Conservation (phyloP, 2,797 vertebrate genomes). For the Hylomyscus alleni region DNA sequence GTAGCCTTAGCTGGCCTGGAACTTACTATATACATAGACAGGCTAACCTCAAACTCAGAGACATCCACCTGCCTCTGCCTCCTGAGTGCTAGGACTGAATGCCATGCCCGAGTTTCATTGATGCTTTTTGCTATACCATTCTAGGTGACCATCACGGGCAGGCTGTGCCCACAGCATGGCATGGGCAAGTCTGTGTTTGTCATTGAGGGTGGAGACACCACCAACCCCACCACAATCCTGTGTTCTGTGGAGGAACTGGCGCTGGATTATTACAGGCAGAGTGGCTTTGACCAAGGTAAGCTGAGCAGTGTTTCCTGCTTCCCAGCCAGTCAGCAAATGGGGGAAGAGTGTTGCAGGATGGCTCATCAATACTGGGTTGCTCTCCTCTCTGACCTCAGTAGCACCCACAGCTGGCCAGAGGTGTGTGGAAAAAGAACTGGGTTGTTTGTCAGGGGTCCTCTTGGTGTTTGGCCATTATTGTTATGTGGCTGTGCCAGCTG, state of each 20-base stretch:
- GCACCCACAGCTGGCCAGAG: background rate
- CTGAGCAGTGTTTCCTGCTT: accelerated
- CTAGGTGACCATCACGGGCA: slow-evolving; percentile 97
- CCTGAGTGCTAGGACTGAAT: background rate
- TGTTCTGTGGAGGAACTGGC: slow-evolving; percentile 98
- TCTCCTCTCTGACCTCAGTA: accelerated
- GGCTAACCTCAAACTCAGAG: background rate
- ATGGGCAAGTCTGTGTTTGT: slow-evolving; percentile 96
- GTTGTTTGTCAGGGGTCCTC: background rate
- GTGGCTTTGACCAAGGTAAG: slow-evolving; percentile 96
- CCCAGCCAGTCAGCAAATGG: accelerated
- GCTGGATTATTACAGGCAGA: slow-evolving; percentile 92
- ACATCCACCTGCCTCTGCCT: background rate
- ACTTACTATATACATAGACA: background rate
- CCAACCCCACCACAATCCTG: slow-evolving; percentile 89
- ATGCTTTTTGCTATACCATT: background rate
- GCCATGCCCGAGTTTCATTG: background rate
- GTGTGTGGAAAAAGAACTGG: background rate
- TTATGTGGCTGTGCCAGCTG: background rate
- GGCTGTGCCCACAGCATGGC: slow-evolving; percentile 95
- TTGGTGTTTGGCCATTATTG: no score
- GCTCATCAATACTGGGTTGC: no score
- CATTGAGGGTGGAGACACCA: slow-evolving; percentile 85
- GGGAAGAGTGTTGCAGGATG: accelerated
- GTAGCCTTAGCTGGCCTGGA: background rate